Conservation (phyloP, 64 coral and sea anemone species). For the Dendrophyllia cribrosa region DNA sequence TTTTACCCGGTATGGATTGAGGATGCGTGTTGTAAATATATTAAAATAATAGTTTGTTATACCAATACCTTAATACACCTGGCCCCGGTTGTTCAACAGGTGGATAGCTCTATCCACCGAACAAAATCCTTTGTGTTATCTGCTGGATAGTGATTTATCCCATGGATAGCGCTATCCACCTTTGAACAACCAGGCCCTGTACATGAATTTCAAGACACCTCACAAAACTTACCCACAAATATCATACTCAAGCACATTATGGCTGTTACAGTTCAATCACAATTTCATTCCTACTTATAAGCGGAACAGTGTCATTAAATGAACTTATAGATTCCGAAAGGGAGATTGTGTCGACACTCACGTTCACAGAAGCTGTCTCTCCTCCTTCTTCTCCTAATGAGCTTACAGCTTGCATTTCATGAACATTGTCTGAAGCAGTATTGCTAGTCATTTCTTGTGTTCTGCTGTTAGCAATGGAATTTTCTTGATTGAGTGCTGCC, state of each 20-base stretch:
- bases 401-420: background rate
- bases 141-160: too few relatives aligned
- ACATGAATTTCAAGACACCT: background rate
- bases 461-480: background rate
- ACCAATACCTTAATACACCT: too few relatives aligned
- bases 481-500: background rate
- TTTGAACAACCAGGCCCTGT: too few relatives aligned
- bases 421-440: background rate
- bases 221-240: background rate
- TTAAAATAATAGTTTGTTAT: too few relatives aligned
- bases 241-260: background rate
- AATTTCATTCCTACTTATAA: conserved; percentile 3
- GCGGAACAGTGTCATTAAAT: conserved; percentile 22
- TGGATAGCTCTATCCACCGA: too few relatives aligned
- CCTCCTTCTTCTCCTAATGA: background rate
- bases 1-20: too few relatives aligned
- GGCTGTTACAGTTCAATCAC: conserved; percentile 10
- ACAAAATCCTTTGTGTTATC: too few relatives aligned
- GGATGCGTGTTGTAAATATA: too few relatives aligned
- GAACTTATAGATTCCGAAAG: conserved; percentile 33
- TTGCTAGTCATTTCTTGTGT: background rate
- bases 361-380: background rate
- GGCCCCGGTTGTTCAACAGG: too few relatives aligned
- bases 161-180: too few relatives aligned
- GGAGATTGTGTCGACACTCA: background rate